Percentiles rank a stretch among this genome's conserved stretches.
Conservation (phyloP, 2,113 vertebrate genomes). For the Pitta sordida region DNA sequence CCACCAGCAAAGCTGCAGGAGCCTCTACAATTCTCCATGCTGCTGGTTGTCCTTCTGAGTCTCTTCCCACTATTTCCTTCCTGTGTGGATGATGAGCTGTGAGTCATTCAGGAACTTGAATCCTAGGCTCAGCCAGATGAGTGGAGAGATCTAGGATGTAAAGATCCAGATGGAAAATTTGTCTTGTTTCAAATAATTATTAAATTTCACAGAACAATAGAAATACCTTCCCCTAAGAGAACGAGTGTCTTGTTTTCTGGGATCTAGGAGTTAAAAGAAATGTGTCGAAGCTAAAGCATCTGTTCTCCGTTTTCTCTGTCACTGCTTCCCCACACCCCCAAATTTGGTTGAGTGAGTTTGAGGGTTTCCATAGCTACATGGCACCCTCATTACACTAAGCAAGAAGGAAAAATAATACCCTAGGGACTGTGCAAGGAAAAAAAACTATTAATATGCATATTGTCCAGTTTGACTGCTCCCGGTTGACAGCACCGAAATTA, state of each 20-base stretch:
- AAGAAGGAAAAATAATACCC: background rate
- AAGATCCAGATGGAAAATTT: background rate
- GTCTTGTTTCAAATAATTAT: background rate
- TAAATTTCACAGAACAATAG: background rate
- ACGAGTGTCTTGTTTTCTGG: background rate
- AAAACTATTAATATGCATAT: conserved; percentile 32
- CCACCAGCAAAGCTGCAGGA: background rate
- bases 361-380: conserved; percentile 52
- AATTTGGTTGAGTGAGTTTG: conserved; percentile 14
- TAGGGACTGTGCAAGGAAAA: background rate
- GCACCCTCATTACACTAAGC: conserved; percentile 4
- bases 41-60: background rate
- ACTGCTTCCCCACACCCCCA: background rate
- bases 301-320: background rate
- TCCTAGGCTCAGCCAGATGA: background rate
- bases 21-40: background rate
- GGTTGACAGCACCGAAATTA: conserved; percentile 17
- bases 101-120: background rate
- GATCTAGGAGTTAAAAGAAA: background rate
- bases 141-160: background rate
- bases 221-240: background rate
- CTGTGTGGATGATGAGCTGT: background rate
- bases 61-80: background rate
- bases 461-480: conserved; percentile 2
- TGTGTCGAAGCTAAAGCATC: background rate